Conservation (phyloP, 2,888 invertebrate species). For the Rhodophaea formosa region DNA sequence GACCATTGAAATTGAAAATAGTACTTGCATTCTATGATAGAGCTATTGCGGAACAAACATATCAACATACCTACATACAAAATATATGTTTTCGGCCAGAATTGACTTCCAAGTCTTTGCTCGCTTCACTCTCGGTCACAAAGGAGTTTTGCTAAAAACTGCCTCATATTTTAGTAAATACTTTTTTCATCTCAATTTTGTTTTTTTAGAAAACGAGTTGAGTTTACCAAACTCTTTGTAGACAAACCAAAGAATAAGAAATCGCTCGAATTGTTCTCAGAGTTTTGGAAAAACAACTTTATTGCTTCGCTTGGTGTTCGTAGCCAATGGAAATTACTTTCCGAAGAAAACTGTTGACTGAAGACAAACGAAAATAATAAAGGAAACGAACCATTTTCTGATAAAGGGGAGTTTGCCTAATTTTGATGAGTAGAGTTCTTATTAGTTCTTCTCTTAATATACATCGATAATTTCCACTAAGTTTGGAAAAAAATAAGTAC, state of each 20-base stretch:
- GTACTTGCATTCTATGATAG: too few species aligned
- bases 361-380: conserved; percentile 49
- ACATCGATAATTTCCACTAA: not conserved
- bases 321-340: conserved; percentile 49
- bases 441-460: not conserved
- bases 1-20: too few species aligned
- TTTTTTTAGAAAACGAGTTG: too few species aligned
- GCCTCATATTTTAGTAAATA: too few species aligned
- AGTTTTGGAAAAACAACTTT: conserved; percentile 45
- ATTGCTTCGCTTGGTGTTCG: conserved; percentile 31
- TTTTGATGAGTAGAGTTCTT: not conserved
- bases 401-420: not conserved
- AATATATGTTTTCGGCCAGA: too few species aligned
- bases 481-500: too few species aligned
- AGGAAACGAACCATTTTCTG: conserved; percentile 31
- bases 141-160: too few species aligned
- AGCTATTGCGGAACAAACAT: too few species aligned
- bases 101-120: too few species aligned
- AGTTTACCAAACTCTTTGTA: not conserved
- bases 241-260: conserved; percentile 27
- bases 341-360: conserved; percentile 33
- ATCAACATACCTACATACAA: too few species aligned
- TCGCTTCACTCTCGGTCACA: too few species aligned
- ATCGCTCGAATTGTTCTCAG: conserved; percentile 33
- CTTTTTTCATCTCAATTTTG: too few species aligned